Conservation (phyloP, 1,140 invertebrate genomes). For the Macrostomum lignano region DNA sequence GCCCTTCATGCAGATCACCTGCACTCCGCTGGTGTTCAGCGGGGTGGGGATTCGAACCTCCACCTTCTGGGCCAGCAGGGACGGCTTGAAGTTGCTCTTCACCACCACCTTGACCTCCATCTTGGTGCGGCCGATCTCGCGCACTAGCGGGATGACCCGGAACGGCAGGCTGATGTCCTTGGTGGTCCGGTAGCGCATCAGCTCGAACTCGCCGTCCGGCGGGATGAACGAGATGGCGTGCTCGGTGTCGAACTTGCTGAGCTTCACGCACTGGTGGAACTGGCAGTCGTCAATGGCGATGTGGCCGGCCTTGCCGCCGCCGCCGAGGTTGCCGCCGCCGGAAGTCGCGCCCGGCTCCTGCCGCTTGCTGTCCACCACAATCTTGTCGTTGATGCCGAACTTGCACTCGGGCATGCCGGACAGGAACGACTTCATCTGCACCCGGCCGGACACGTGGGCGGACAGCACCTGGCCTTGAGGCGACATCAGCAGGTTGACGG, state of each 20-base stretch:
- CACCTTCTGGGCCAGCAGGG: constrained; percentile 86
- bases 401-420: constrained; percentile 99
- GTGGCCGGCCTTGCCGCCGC: no score
- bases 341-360: no score
- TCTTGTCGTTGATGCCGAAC: constrained; percentile 98
- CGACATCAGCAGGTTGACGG: constrained; percentile 35
- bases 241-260: constrained; percentile 98
- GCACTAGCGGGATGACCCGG: constrained; percentile 83
- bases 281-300: constrained; percentile 99
- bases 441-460: constrained; percentile 91
- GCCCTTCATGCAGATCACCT: constrained; percentile 90
- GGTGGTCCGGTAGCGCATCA: constrained; percentile 46
- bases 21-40: constrained; percentile 86
- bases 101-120: constrained; percentile 99
- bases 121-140: constrained; percentile 85
- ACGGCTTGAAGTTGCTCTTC: constrained; percentile 98
- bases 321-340: no score
- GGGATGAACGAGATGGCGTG: constrained; percentile 99
- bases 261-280: constrained; percentile 97
- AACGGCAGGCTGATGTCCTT: constrained; percentile 94
- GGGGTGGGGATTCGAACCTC: constrained; percentile 96
- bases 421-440: constrained; percentile 97
- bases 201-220: constrained; percentile 94
- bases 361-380: constrained; percentile 89
- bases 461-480: constrained; percentile 69